Evolutionary conservation across 2,888 invertebrate genomes (phyloP), one percentile per base, ranked within the genome.

Genomic region (Cotesia congregata): DNA sequence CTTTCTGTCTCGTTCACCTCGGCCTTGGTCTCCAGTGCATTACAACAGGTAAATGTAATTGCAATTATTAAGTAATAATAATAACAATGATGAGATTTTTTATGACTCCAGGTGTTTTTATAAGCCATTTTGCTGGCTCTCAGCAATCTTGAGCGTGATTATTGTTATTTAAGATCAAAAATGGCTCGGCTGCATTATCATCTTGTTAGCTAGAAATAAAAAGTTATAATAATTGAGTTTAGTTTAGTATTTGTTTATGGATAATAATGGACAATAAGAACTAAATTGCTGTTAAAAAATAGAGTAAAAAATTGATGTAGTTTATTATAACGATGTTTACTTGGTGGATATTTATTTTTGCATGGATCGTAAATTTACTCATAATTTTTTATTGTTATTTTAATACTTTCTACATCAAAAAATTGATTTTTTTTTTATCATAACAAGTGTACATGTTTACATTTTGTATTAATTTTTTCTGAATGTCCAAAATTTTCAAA

Each of bases 1-100:
- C 60, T 77, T 73, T 69, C 78, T 67, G 83, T 82, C 73, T 78
- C 83, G 74, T 85, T 83, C 74, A 81, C 81, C 80, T 79, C 81
- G 73, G 82, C 83, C 83, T 85, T 83, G 83, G 82, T 78, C 77
- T 81, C 83, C 72, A 71, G 73, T 72, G 79, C 76, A 59, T 77
- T 80, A 77, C 72, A 67, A 6, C 82, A 84, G 78, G 82, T 81
- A 78, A 85, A 62, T 62, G 80, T 80, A 73, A 83, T 80, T 78
- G 80, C 81, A 77, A 84, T 72, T 70, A 77, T 70, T 64, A 83
- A 38, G 60, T 61, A 68, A 68, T 17, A 41, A 72, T n/a, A 59
- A 69, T 70, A 62, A 76, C 39, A 17, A 30, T 50, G 30, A 39
- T 59, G 30, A 30, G n/a, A 38, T 40, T 15, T 68, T 39, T 68